A percentile compares a stretch with the other conserved stretches of the same genome.
Evolutionary conservation across 2,113 vertebrate species (phyloP).

Genomic region (Aptenodytes forsteri): DNA sequence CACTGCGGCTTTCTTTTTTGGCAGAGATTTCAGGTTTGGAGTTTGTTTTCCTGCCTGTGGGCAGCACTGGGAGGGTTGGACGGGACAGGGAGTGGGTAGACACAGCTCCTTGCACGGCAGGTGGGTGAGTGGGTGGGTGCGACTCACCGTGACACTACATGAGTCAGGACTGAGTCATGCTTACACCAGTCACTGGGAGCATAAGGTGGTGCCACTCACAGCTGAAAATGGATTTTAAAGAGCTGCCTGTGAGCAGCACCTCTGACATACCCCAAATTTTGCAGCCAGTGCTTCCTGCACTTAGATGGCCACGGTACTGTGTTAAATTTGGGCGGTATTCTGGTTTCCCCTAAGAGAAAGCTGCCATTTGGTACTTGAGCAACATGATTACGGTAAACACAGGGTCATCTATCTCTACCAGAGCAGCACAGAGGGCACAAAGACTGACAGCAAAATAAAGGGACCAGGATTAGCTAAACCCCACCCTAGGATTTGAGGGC

Average conservation of each 20-base stretch:
- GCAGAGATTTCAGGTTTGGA: background rate
- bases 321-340: background rate
- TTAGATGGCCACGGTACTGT: background rate
- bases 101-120: background rate
- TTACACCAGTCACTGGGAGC: background rate
- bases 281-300: background rate
- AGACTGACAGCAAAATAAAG: background rate
- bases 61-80: background rate
- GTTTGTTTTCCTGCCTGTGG: background rate
- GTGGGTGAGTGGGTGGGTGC: background rate
- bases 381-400: background rate
- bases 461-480: background rate
- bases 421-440: background rate
- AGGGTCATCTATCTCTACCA: too few relatives aligned
- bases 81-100: fast-evolving
- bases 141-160: fast-evolving
- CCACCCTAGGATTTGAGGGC: background rate
- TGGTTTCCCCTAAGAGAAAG: background rate
- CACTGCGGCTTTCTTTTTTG: background rate
- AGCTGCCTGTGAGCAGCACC: background rate
- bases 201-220: background rate
- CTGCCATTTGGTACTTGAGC: background rate
- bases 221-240: background rate
- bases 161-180: background rate
- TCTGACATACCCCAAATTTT: background rate